Evolutionary conservation across 2,888 invertebrate genomes (phyloP), one percentile per base, ranked within the genome.

Genomic region (Schrankia costaestrigalis): DNA sequence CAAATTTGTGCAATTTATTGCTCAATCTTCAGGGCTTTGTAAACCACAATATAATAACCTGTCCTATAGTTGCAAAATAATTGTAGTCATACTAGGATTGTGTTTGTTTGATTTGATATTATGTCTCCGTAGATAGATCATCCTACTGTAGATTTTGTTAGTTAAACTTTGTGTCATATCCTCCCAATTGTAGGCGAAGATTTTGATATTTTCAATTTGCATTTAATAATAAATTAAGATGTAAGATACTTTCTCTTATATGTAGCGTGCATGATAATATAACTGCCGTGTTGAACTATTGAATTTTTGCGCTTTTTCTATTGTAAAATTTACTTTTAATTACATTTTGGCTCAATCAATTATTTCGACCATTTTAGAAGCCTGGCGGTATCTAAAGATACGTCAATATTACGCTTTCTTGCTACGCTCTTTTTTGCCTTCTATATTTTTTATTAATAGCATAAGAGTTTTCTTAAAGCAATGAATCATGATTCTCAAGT

Each of bases 41-140:
- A 77, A 81, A 81, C 81, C 80, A 84, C 81, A 64, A 70, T 56
- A 70, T 77, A 71, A 78, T 71, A 70, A 82, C 76, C 86, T 86
- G 84, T 86, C 85, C 87, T 86, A 86, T 86, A 86, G 85, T 86
- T 87, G 86, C 87, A 86, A 86, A 85, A 85, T 80, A 70, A n/a
- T n/a, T 60, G 53, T 68, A 65, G 73, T 78, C 71, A 70, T 65
- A 26, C 11, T 35, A 48, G 23, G 40, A 70, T 63, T 78, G 67
- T 78, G 60, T 73, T 49, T 62, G 69, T 78, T 67, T 77, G 60
- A 56, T 71, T 73, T 64, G 62, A 43, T 53, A 56, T 25, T 35
- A 26, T 72, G 59, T 75, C 63, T 71, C n/a, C 47, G 78, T 84
- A 84, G 81, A 54, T 71, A 66, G 65, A 67, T 52, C 63, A 57